Percentiles rank a stretch among this genome's conserved stretches.
Conservation (phyloP, 2,888 invertebrate species). For the Andrena marginata region DNA sequence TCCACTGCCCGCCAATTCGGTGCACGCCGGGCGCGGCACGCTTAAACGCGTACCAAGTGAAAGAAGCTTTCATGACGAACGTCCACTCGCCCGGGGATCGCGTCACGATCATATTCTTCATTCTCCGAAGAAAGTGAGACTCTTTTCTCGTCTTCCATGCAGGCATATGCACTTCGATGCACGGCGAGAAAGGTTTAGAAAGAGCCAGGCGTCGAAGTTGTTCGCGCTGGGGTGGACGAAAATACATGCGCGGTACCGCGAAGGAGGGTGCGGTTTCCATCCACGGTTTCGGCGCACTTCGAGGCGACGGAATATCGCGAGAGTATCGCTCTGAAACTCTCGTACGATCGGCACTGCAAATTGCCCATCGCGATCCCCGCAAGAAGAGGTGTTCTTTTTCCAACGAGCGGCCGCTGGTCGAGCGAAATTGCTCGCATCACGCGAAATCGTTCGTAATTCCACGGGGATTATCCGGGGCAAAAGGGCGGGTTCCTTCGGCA, state of each 20-base stretch:
- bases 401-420: not conserved
- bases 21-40: too few relatives aligned
- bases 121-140: not conserved
- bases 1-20: conserved; percentile 4
- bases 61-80: conserved; percentile 15
- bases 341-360: conserved; percentile 5
- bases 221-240: too few relatives aligned
- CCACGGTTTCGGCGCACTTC: too few relatives aligned
- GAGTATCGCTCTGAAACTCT: not conserved
- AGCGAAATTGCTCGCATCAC: conserved; percentile 39
- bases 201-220: too few relatives aligned
- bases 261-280: too few relatives aligned
- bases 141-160: conserved; percentile 5
- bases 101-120: not conserved
- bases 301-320: not conserved
- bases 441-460: conserved; percentile 41
- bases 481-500: conserved; percentile 23
- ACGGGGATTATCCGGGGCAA: conserved; percentile 32
- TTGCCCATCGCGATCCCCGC: conserved; percentile 10
- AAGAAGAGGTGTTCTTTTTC: conserved; percentile 1
- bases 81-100: not conserved
- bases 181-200: too few relatives aligned
- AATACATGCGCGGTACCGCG: too few relatives aligned
- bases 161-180: too few relatives aligned
- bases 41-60: too few relatives aligned